Conservation (phyloP, 2,113 vertebrate species). For the Carollia perspicillata region DNA sequence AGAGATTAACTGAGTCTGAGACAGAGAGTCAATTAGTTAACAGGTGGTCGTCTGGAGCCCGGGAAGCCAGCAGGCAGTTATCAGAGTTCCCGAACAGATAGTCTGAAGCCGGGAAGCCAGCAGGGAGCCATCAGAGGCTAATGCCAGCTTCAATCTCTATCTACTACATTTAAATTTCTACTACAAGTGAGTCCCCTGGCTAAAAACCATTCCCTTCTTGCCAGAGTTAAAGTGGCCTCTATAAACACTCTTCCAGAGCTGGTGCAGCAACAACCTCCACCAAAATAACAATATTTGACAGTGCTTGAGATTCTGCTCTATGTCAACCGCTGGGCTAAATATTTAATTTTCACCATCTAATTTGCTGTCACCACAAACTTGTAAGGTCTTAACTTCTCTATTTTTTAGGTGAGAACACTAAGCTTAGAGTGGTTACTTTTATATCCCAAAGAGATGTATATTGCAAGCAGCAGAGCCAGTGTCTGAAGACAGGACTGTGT, state of each 20-base stretch:
- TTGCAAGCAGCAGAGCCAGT: conserved; percentile 5
- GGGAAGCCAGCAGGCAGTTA: too few relatives aligned
- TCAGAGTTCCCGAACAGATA: too few relatives aligned
- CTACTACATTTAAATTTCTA: too few relatives aligned
- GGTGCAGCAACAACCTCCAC: not conserved
- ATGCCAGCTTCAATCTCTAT: too few relatives aligned
- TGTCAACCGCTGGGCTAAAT: not conserved
- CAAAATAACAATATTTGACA: not conserved
- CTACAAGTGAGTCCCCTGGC: not conserved
- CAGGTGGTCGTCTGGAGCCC: too few relatives aligned
- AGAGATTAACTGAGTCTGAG: too few relatives aligned
- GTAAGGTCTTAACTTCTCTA: not conserved
- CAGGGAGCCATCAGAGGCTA: too few relatives aligned
- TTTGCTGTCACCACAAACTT: not conserved
- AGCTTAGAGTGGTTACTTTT: conserved; percentile 48
- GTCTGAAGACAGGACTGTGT: conserved; percentile 8
- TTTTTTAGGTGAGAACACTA: conserved; percentile 32
- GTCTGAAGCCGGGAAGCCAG: too few relatives aligned
- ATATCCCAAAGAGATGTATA: conserved; percentile 47
- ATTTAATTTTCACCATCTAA: not conserved
- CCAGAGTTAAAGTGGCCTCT: conserved; percentile 38
- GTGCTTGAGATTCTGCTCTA: not conserved
- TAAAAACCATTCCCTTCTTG: not conserved
- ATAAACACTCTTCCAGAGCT: conserved; percentile 13
- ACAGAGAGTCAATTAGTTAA: too few relatives aligned